Percentiles rank a stretch among this genome's conserved stretches.
phyloP scores from a whole-genome alignment of 2,888 invertebrate species.

The Drosophila niveifrons region DNA sequence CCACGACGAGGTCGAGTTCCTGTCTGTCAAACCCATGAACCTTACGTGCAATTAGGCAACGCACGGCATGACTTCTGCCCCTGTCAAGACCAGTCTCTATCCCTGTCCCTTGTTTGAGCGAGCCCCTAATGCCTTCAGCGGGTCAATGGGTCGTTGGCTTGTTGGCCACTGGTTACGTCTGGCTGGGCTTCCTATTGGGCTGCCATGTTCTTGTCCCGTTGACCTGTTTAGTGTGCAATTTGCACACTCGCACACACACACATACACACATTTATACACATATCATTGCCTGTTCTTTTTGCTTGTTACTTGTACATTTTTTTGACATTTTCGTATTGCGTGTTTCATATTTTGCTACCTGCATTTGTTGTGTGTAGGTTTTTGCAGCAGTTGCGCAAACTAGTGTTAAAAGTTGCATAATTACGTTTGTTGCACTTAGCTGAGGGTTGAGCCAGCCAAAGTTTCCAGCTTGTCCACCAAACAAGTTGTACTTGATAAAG shows the following conservation, averaged over 20 bases:
- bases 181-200: conserved; percentile 65
- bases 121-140: conserved; percentile 22
- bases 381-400: conserved; percentile 48
- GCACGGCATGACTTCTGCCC: conserved; percentile 75
- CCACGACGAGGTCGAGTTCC: conserved; percentile 31
- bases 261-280: background rate
- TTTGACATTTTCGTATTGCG: conserved; percentile 67
- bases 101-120: conserved; percentile 16
- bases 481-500: background rate
- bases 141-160: conserved; percentile 55
- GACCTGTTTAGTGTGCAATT: conserved; percentile 70
- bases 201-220: conserved; percentile 51
- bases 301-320: conserved; percentile 50
- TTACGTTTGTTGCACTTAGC: conserved; percentile 51
- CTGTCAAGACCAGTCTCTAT: conserved; percentile 17
- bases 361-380: conserved; percentile 58
- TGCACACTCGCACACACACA: conserved; percentile 38
- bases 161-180: conserved; percentile 38
- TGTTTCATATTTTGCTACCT: conserved; percentile 70
- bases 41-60: conserved; percentile 75
- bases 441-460: conserved; percentile 42
- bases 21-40: conserved; percentile 40
- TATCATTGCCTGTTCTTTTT: conserved; percentile 59
- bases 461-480: conserved; percentile 33
- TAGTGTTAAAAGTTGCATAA: conserved; percentile 78